Evolutionary conservation across 2,888 invertebrate genomes (phyloP), one percentile per base, ranked within the genome.

Genomic region (Chalcosyrphus nemorum): DNA sequence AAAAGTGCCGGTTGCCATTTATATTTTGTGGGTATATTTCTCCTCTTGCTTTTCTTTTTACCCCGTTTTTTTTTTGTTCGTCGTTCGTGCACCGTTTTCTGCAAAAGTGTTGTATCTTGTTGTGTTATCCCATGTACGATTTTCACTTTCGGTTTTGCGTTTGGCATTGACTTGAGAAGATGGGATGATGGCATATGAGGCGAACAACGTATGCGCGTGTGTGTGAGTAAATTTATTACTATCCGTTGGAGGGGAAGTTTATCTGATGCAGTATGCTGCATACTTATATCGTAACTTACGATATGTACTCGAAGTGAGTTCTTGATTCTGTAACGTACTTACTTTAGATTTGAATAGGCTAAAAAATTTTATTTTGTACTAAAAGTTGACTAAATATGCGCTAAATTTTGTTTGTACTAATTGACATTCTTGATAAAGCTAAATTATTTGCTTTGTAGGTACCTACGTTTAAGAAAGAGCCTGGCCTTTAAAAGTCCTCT

Each of bases 111-210:
- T 54, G 50, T 47, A 17, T 52, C 7, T n/a, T n/a, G n/a, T n/a
- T n/a, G n/a, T 24, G 24, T 24, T 24, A n/a, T 57, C 29, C 21
- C 43, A 54, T 74, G 61, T 59, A 76, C 52, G 66, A 81, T 85
- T 86, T 86, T 86, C 86, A 86, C 86, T 86, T 86, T 86, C 86
- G 77, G 76, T 86, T 86, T 85, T 74, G 68, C 57, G 54, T 84
- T 75, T 70, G 74, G 74, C 80, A 84, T 80, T 84, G 84, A 75
- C 41, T 80, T n/a, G 4, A 2, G 50, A 29, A 52, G 57, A 61
- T 77, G 71, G 17, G 70, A 27, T 21, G 54, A 77, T 57, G 65
- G 56, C 45, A 63, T 65, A 43, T 35, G 38, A 59, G 11, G n/a
- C n/a, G n/a, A n/a, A n/a, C n/a, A n/a, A 13, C 15, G 9, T 7